Conservation (phyloP, 2,888 invertebrate genomes). For the Cotesia congregata region DNA sequence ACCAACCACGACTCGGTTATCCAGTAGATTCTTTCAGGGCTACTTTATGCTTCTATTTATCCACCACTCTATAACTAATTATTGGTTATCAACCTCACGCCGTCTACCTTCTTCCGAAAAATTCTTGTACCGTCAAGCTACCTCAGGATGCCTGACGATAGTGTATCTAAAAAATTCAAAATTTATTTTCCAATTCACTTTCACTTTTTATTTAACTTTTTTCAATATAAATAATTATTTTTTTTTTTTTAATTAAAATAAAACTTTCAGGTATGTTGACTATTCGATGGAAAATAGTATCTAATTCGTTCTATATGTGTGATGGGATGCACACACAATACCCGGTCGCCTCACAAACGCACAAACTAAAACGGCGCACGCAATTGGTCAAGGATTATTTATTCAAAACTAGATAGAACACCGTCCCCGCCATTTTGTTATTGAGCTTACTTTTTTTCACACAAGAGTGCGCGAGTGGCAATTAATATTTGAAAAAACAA, state of each 20-base stretch:
- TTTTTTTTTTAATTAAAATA: neutral
- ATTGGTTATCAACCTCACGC: too few species aligned
- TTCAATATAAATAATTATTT: neutral
- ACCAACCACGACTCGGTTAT: neutral
- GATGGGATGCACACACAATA: slow-evolving; percentile 5
- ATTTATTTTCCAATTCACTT: neutral
- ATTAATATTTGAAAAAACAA: neutral
- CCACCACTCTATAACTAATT: neutral
- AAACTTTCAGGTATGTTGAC: neutral
- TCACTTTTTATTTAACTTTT: neutral
- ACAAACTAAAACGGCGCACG: slow-evolving; percentile 28
- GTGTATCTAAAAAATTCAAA: slow-evolving; percentile 14
- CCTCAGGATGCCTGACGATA: slow-evolving; percentile 19
- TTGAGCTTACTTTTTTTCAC: neutral
- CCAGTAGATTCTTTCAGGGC: slow-evolving; percentile 18
- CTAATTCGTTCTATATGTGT: slow-evolving; percentile 9
- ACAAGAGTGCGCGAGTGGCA: neutral
- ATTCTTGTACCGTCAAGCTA: slow-evolving; percentile 4
- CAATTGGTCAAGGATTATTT: slow-evolving; percentile 12
- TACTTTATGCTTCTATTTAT: slow-evolving; percentile 12
- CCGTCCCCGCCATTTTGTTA: slow-evolving; percentile 2
- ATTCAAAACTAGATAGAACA: slow-evolving; percentile 13
- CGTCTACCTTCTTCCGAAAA: too few species aligned
- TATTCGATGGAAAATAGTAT: neutral
- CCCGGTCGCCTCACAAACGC: slow-evolving; percentile 18